Percentiles rank a stretch among this genome's conserved stretches.
These are phyloP conservation scores for Megathymus violae DNA, from an alignment of 1,140 invertebrate genomes.

Conservation along the genomic window DNA sequence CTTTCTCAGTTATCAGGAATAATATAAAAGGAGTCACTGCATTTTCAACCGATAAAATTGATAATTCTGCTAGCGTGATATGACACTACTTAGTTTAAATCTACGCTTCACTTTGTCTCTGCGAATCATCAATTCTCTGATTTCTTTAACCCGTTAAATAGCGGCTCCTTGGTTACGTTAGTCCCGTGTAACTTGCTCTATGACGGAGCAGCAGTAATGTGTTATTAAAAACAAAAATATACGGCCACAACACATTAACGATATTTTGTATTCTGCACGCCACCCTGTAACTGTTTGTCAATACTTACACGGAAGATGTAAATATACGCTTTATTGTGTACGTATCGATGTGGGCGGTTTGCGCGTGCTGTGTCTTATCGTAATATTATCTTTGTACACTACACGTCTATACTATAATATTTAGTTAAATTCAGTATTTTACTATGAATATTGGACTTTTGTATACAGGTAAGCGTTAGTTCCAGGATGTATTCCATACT, in stretches of 20 bases:
- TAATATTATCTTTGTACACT: neutral
- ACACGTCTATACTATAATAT: neutral
- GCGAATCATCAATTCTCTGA: too few relatives aligned
- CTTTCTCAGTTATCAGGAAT: too few relatives aligned
- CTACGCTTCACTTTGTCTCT: too few relatives aligned
- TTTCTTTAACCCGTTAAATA: too few relatives aligned
- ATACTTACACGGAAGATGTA: conserved; percentile 37
- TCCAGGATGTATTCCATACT: too few relatives aligned
- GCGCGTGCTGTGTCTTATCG: neutral
- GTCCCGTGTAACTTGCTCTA: neutral
- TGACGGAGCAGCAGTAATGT: conserved; percentile 1
- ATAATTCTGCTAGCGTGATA: too few relatives aligned
- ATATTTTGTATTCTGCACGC: conserved; percentile 41
- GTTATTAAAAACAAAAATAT: conserved; percentile 37
- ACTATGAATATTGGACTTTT: too few relatives aligned
- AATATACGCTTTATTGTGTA: conserved; percentile 36
- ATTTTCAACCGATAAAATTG: too few relatives aligned
- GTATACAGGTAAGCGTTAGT: too few relatives aligned
- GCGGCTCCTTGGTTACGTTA: neutral
- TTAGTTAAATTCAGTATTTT: too few relatives aligned
- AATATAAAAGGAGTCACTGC: too few relatives aligned
- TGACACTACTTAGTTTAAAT: too few relatives aligned
- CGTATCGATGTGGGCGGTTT: conserved; percentile 31
- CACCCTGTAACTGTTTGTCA: conserved; percentile 37
- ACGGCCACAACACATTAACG: conserved; percentile 39